Percentiles rank a stretch among this genome's conserved stretches.
Conservation (phyloP, 2,797 vertebrate genomes). For the Hipposideros larvatus region DNA sequence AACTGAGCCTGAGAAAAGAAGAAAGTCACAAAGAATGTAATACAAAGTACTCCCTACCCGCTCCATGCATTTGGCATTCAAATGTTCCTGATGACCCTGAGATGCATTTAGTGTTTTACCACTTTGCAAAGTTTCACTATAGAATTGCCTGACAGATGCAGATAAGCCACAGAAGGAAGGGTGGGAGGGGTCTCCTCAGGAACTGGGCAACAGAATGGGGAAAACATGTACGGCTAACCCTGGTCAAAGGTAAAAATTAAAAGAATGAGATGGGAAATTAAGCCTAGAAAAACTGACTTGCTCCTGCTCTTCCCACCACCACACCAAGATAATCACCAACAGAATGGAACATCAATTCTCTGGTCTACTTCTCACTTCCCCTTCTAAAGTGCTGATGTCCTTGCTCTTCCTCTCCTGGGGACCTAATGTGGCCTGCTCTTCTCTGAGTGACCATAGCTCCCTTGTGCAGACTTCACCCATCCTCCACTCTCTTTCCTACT, state of each 20-base stretch:
- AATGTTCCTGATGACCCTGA: neutral
- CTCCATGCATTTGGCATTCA: neutral
- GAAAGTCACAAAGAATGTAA: neutral
- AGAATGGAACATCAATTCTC: conserved; percentile 3
- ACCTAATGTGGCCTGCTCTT: neutral
- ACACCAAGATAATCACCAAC: neutral
- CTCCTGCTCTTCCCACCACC: neutral
- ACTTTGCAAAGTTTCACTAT: neutral
- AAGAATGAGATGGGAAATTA: conserved; percentile 62
- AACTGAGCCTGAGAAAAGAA: neutral
- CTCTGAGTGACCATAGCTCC: no score
- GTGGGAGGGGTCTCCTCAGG: conserved; percentile 35
- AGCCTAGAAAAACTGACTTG: conserved; percentile 20
- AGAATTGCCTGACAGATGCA: conserved; percentile 49
- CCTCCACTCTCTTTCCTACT: neutral
- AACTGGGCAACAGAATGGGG: conserved; percentile 45
- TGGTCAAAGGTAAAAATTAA: conserved; percentile 70
- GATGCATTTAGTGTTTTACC: neutral
- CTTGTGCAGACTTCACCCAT: neutral
- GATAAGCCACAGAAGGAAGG: conserved; percentile 48
- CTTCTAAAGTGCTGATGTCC: conserved; percentile 64
- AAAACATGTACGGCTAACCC: conserved; percentile 41
- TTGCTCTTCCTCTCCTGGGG: no score
- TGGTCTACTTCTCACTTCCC: conserved; percentile 55
- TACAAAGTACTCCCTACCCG: neutral